phyloP scores from a whole-genome alignment of 2,113 vertebrate species.

The Prolemur simus region DNA sequence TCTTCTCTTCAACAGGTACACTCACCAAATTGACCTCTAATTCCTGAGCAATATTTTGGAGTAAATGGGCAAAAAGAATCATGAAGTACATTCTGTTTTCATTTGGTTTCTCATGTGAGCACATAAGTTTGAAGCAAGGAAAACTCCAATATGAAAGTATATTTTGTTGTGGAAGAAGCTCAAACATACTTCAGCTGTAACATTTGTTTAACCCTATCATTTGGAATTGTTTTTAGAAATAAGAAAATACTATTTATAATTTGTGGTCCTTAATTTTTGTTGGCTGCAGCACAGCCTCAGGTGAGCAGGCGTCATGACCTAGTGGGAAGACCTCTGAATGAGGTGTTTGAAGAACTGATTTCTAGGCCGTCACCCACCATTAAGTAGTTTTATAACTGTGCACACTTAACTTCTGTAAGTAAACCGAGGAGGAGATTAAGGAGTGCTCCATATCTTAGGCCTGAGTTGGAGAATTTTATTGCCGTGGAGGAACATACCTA shows the following conservation, averaged over 20 bases:
- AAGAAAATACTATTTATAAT: background rate
- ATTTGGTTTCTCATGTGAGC: background rate
- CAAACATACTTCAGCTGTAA: background rate
- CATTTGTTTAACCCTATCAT: background rate
- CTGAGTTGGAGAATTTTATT: conserved; percentile 2
- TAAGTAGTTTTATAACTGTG: background rate
- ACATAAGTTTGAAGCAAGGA: conserved; percentile 1
- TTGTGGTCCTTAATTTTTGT: background rate
- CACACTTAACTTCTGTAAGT: background rate
- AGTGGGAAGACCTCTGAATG: background rate
- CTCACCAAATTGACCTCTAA: background rate
- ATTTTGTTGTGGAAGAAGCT: conserved; percentile 17
- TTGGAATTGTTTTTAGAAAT: conserved; percentile 12
- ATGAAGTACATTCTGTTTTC: background rate
- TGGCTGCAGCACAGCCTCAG: background rate
- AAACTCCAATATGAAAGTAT: background rate
- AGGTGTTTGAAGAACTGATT: background rate
- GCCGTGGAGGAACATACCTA: background rate
- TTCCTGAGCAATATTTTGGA: background rate
- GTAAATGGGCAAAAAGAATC: background rate
- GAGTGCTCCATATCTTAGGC: background rate
- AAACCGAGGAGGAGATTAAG: background rate
- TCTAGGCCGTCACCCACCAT: background rate
- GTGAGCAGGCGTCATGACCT: background rate
- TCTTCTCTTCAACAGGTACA: background rate